Percentiles rank a stretch among this genome's conserved stretches.
These are phyloP conservation scores for Catonia carolina DNA, from an alignment of 2,888 invertebrate species.

Conservation along the genomic window DNA sequence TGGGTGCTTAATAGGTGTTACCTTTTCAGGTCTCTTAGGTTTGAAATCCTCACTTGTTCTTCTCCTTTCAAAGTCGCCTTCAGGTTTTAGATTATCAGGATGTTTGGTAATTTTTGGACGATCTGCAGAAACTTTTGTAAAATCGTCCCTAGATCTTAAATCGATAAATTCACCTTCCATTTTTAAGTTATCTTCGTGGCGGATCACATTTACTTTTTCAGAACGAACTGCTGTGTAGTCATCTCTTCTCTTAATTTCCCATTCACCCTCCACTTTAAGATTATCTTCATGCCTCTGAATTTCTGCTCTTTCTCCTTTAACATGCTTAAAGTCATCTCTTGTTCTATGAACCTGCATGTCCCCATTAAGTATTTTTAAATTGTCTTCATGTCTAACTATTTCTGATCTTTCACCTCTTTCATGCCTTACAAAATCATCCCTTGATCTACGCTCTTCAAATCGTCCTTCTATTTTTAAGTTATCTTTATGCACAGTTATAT, in stretches of 20 bases:
- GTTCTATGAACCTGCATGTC: constrained; percentile 49
- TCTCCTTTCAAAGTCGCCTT: constrained; percentile 49
- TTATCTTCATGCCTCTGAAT: constrained; percentile 50
- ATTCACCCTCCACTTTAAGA: constrained; percentile 52
- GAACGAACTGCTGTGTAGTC: constrained; percentile 39
- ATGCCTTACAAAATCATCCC: constrained; percentile 45
- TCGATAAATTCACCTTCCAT: constrained; percentile 56
- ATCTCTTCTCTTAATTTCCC: constrained; percentile 46
- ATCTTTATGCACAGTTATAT: constrained; percentile 37
- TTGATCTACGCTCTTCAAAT: constrained; percentile 44
- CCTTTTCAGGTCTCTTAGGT: constrained; percentile 32
- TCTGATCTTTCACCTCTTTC: constrained; percentile 53
- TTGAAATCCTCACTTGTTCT: constrained; percentile 22
- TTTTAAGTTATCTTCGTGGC: constrained; percentile 52
- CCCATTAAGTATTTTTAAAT: constrained; percentile 42
- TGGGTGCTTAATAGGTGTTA: constrained; percentile 36
- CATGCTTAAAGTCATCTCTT: constrained; percentile 48
- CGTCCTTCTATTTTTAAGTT: constrained; percentile 42
- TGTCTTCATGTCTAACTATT: constrained; percentile 45
- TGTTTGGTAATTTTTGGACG: constrained; percentile 27
- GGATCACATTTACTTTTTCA: constrained; percentile 39
- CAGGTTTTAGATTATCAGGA: constrained; percentile 42
- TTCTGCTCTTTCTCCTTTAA: constrained; percentile 39
- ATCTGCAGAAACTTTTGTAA: constrained; percentile 43
- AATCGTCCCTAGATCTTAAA: constrained; percentile 52